A percentile compares a stretch with the other conserved stretches of the same genome.
Conservation (phyloP, 1,140 invertebrate species). For the Drosophila mayri region DNA sequence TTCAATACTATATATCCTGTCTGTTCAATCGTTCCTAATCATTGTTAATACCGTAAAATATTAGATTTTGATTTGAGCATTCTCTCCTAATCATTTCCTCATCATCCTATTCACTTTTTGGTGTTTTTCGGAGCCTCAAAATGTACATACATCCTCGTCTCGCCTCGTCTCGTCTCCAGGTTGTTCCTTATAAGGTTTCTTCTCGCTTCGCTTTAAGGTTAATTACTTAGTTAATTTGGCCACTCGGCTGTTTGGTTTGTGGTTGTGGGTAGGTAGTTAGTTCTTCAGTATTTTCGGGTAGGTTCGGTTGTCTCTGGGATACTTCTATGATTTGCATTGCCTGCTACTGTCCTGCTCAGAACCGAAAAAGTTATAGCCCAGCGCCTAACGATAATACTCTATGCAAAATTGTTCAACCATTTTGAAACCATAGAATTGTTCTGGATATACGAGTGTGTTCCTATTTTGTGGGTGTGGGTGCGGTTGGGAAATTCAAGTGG, state of each 20-base stretch:
- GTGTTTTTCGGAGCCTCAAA: slow-evolving; percentile 66
- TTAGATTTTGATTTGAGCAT: slow-evolving; percentile 80
- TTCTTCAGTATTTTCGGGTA: slow-evolving; percentile 66
- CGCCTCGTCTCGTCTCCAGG: slow-evolving; percentile 33
- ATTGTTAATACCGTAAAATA: slow-evolving; percentile 65
- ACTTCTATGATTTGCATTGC: slow-evolving; percentile 77
- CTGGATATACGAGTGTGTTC: slow-evolving; percentile 53
- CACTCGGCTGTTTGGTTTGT: slow-evolving; percentile 71
- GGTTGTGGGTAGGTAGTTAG: slow-evolving; percentile 74
- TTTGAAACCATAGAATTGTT: slow-evolving; percentile 82
- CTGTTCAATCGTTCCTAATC: slow-evolving; percentile 27
- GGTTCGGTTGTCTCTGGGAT: slow-evolving; percentile 65
- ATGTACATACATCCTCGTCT: slow-evolving; percentile 62
- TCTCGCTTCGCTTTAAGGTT: slow-evolving; percentile 56
- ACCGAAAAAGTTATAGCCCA: slow-evolving; percentile 62
- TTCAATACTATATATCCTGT: slow-evolving; percentile 17
- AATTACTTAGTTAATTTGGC: slow-evolving; percentile 81
- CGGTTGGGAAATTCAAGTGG: slow-evolving; percentile 48
- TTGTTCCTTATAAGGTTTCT: slow-evolving; percentile 4
- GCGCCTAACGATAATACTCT: slow-evolving; percentile 61
- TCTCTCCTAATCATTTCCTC: slow-evolving; percentile 30
- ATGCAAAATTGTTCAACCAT: slow-evolving; percentile 77
- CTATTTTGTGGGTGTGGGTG: slow-evolving; percentile 28
- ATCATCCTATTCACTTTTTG: slow-evolving; percentile 28
- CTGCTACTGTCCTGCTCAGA: slow-evolving; percentile 47